Conservation (phyloP, 2,888 invertebrate genomes). For the Rapana venosa region DNA sequence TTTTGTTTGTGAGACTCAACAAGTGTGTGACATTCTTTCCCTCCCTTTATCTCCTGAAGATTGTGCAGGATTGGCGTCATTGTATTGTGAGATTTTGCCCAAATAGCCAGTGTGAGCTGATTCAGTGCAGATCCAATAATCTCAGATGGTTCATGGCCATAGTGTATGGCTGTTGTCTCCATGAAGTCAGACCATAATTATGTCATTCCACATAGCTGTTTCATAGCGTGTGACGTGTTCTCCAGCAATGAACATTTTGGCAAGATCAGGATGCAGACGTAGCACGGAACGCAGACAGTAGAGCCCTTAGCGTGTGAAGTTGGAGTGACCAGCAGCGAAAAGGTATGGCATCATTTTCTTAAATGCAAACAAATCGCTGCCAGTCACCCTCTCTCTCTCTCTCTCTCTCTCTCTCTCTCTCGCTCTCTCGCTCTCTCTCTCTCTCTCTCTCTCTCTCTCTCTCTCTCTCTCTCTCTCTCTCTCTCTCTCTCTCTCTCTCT, state of each 20-base stretch:
- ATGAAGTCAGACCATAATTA: slow-evolving; percentile 57
- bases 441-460: no score
- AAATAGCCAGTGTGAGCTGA: slow-evolving; percentile 51
- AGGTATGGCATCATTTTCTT: slow-evolving; percentile 57
- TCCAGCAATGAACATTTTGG: slow-evolving; percentile 52
- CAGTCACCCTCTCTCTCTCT: slow-evolving; percentile 36
- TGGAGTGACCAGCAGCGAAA: slow-evolving; percentile 57
- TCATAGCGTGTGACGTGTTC: slow-evolving; percentile 58
- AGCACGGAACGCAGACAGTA: slow-evolving; percentile 57
- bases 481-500: slow-evolving; percentile 27
- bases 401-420: no score
- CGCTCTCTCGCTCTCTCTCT: no score
- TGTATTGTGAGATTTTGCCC: slow-evolving; percentile 56
- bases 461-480: no score
- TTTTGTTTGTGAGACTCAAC: slow-evolving; percentile 31
- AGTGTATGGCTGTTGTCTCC: slow-evolving; percentile 62
- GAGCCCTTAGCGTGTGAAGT: slow-evolving; percentile 57
- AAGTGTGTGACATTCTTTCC: not conserved
- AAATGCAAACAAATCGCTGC: slow-evolving; percentile 45
- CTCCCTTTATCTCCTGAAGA: slow-evolving; percentile 12
- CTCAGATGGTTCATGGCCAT: slow-evolving; percentile 58
- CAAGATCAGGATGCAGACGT: slow-evolving; percentile 47
- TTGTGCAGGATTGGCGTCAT: slow-evolving; percentile 47
- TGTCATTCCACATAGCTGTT: slow-evolving; percentile 56
- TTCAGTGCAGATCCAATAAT: slow-evolving; percentile 60